phyloP scores from a whole-genome alignment of 2,113 vertebrate genomes.

The Catharus bicknelli region DNA sequence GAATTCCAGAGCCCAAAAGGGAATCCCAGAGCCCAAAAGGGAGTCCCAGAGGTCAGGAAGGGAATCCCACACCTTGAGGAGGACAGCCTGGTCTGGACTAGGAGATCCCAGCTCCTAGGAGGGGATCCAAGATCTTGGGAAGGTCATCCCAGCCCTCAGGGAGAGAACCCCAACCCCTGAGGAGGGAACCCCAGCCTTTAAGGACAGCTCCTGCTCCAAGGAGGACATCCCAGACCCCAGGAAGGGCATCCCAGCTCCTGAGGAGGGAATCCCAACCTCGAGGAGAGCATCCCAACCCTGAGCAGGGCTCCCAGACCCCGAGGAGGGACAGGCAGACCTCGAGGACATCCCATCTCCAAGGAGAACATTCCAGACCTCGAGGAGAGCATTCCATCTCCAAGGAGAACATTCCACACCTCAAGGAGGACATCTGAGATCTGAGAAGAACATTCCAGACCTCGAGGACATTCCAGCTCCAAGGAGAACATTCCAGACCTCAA shows the following conservation, averaged over 20 bases:
- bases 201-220: not conserved
- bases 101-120: not conserved
- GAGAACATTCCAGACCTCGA: too few relatives aligned
- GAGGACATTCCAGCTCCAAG: rapidly evolving
- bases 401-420: not conserved
- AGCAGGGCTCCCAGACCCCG: too few relatives aligned
- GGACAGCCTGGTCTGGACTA: not conserved
- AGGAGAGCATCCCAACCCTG: not conserved
- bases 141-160: not conserved
- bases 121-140: not conserved
- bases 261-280: too few relatives aligned
- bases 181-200: too few relatives aligned
- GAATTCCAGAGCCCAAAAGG: not conserved
- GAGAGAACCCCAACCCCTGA: too few relatives aligned
- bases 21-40: not conserved
- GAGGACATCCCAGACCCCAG: not conserved
- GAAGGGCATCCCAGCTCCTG: too few relatives aligned
- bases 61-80: not conserved
- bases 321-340: not conserved
- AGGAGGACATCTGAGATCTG: not conserved
- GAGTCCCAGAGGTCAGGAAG: too few relatives aligned
- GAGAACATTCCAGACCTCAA: too few relatives aligned
- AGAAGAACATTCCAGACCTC: not conserved
- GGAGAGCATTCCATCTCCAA: not conserved
- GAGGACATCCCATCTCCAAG: too few relatives aligned